Evolutionary conservation across 2,888 invertebrate genomes (phyloP).

Genomic region (Volucella zonaria): DNA sequence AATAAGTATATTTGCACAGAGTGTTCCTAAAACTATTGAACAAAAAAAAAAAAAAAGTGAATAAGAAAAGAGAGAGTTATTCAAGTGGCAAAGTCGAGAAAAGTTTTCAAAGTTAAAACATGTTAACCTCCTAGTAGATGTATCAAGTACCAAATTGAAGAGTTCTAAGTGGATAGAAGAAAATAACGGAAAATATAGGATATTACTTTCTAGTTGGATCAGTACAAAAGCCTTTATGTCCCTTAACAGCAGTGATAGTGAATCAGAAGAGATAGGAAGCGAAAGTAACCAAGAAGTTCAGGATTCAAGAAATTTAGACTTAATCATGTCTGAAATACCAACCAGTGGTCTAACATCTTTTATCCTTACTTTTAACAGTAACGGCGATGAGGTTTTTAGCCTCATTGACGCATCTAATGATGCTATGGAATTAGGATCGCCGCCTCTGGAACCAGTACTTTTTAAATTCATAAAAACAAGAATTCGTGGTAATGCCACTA

Average conservation of each 20-base stretch:
- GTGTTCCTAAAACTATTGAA: too few relatives aligned
- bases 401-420: conserved; percentile 24
- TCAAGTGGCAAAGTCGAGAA: too few relatives aligned
- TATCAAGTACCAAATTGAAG: conserved; percentile 9
- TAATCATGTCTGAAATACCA: conserved; percentile 13
- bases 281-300: background rate
- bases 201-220: conserved; percentile 4
- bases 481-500: conserved; percentile 27
- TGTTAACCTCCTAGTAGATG: conserved; percentile 25
- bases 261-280: background rate
- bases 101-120: too few relatives aligned
- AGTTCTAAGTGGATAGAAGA: conserved; percentile 15
- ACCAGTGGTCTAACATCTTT: conserved; percentile 17
- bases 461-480: background rate
- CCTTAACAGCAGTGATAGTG: conserved; percentile 6
- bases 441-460: background rate
- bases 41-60: too few relatives aligned
- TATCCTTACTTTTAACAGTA: conserved; percentile 19
- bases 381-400: conserved; percentile 14
- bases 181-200: conserved; percentile 20
- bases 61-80: too few relatives aligned
- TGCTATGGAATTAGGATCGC: conserved; percentile 20
- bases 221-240: conserved; percentile 18
- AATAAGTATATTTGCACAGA: background rate
- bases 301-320: background rate